Conservation (phyloP, 2,888 invertebrate species). For the Morinoia aosen region DNA sequence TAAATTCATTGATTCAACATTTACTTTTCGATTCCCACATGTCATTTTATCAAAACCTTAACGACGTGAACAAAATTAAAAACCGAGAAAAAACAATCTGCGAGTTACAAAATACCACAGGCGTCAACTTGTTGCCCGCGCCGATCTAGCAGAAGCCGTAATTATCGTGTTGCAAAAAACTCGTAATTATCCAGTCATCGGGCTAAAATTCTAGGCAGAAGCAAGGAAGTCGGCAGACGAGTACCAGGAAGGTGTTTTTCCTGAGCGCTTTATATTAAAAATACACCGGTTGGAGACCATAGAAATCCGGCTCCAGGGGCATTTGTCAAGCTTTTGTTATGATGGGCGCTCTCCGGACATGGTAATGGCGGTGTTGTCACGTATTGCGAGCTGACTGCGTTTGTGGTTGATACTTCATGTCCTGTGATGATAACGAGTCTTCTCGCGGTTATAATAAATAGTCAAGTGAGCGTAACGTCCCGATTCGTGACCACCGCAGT, state of each 20-base stretch:
- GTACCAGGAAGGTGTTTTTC: slow-evolving; percentile 10
- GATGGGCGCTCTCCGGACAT: background rate
- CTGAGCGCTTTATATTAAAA: background rate
- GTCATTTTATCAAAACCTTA: background rate
- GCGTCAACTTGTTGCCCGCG: slow-evolving; percentile 14
- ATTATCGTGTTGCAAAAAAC: background rate
- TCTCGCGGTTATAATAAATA: background rate
- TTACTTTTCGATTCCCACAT: background rate
- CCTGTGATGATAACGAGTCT: background rate
- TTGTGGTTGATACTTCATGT: background rate
- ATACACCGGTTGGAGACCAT: background rate
- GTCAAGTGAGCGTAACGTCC: background rate
- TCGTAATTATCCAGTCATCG: background rate
- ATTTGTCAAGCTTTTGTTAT: background rate
- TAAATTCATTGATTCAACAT: background rate
- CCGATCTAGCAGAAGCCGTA: background rate
- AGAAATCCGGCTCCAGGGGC: background rate
- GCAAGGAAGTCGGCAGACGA: background rate
- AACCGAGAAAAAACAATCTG: background rate
- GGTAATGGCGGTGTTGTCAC: background rate
- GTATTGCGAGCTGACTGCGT: background rate
- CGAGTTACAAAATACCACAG: background rate
- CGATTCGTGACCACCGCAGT: background rate
- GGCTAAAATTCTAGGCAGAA: background rate
- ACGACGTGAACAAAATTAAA: background rate